phyloP scores from a whole-genome alignment of 1,140 invertebrate species.

The Chymomyza costata region DNA sequence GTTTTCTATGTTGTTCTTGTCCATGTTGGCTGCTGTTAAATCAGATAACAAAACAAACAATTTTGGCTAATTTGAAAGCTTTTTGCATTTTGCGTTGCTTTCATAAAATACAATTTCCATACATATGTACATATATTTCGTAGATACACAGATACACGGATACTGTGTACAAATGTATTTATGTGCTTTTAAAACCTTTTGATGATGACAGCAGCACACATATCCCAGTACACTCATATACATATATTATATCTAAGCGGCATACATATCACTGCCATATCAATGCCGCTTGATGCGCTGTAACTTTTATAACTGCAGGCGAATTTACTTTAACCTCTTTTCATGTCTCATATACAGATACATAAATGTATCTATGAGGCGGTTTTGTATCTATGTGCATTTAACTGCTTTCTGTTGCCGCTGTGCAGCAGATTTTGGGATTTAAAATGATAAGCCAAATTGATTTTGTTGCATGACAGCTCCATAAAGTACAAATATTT shows the following conservation, averaged over 20 bases:
- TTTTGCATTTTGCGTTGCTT: neutral
- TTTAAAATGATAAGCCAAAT: slow-evolving; percentile 8
- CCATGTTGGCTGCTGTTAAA: neutral
- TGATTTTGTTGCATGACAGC: slow-evolving; percentile 1
- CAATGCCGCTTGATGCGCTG: neutral
- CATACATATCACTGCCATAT: neutral
- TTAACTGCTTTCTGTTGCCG: neutral
- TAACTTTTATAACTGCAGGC: neutral
- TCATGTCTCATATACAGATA: neutral
- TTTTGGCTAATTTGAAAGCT: slow-evolving; percentile 5
- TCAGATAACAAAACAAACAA: slow-evolving; percentile 2
- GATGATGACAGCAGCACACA: neutral
- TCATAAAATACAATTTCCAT: neutral
- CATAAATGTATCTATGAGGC: neutral
- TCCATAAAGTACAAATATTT: no score
- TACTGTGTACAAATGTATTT: neutral
- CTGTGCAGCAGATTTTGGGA: neutral
- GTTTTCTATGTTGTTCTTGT: no score
- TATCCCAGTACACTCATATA: no score
- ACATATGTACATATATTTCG: neutral
- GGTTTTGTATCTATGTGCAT: neutral
- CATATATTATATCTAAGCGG: neutral
- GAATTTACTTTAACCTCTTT: neutral
- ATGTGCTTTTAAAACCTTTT: neutral
- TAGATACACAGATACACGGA: neutral